Percentiles rank a stretch among this genome's conserved stretches.
Evolutionary conservation across 2,113 vertebrate species (phyloP).

Genomic region (Odontesthes bonariensis): DNA sequence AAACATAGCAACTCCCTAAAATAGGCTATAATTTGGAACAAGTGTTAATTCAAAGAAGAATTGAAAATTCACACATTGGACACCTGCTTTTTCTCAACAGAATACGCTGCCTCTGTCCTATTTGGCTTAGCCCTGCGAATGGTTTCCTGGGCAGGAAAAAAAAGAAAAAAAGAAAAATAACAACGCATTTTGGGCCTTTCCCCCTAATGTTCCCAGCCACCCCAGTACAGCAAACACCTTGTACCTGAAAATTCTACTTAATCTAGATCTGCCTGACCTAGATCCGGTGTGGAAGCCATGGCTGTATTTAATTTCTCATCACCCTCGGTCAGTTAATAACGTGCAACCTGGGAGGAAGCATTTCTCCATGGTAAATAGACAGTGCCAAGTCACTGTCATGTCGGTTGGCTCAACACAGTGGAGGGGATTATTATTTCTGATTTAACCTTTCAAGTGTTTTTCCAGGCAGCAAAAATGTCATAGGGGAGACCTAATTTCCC

Average conservation of each 20-base stretch:
- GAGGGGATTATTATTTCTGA: slow-evolving; percentile 58
- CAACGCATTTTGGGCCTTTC: not conserved
- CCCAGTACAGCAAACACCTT: not conserved
- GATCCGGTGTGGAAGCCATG: slow-evolving; percentile 35
- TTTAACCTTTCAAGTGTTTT: slow-evolving; percentile 57
- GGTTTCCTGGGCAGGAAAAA: slow-evolving; percentile 37
- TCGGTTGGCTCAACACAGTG: slow-evolving; percentile 18
- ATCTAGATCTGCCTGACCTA: slow-evolving; percentile 56
- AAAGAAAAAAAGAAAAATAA: slow-evolving; percentile 21
- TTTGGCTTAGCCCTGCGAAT: slow-evolving; percentile 33
- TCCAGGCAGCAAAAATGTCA: slow-evolving; percentile 17
- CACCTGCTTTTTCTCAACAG: slow-evolving; percentile 50
- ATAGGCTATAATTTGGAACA: slow-evolving; percentile 32
- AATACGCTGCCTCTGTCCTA: slow-evolving; percentile 53
- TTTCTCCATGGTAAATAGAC: slow-evolving; percentile 42
- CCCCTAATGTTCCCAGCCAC: not conserved
- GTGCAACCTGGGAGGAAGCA: slow-evolving; percentile 54
- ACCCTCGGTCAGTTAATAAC: slow-evolving; percentile 62
- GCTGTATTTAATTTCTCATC: slow-evolving; percentile 58
- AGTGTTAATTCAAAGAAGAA: slow-evolving; percentile 31
- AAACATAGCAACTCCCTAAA: slow-evolving; percentile 39
- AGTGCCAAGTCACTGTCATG: slow-evolving; percentile 31
- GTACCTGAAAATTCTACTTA: slow-evolving; percentile 8
- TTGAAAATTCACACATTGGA: slow-evolving; percentile 33
- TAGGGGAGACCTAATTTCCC: slow-evolving; percentile 22